Percentiles rank a stretch among this genome's conserved stretches.
Evolutionary conservation across 2,888 invertebrate species (phyloP).

Genomic region (Geotrupes spiniger): DNA sequence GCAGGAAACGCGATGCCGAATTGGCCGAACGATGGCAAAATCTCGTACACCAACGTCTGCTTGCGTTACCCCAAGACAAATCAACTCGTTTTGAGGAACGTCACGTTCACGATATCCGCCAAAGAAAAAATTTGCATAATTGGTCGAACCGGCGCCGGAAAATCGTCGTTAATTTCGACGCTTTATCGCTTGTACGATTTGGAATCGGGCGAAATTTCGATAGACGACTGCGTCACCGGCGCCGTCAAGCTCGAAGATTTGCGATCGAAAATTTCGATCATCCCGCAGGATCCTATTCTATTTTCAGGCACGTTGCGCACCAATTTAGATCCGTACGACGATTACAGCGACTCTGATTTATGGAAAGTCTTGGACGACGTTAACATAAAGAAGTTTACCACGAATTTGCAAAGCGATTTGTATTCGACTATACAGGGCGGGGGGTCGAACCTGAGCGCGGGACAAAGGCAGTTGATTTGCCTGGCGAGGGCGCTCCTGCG

Average conservation of each 20-base stretch:
- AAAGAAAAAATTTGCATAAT: slow-evolving; percentile 73
- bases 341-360: slow-evolving; percentile 69
- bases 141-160: slow-evolving; percentile 80
- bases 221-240: slow-evolving; percentile 73
- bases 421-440: slow-evolving; percentile 55
- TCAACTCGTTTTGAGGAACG: slow-evolving; percentile 68
- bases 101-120: slow-evolving; percentile 63
- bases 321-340: slow-evolving; percentile 83
- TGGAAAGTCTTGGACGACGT: slow-evolving; percentile 81
- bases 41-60: slow-evolving; percentile 64
- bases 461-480: slow-evolving; percentile 64
- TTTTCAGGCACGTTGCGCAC: slow-evolving; percentile 82
- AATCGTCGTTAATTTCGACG: slow-evolving; percentile 69
- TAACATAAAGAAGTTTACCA: slow-evolving; percentile 65
- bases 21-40: slow-evolving; percentile 71
- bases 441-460: slow-evolving; percentile 41
- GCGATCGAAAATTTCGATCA: slow-evolving; percentile 73
- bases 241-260: slow-evolving; percentile 69
- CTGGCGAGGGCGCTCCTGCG: slow-evolving; percentile 60
- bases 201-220: slow-evolving; percentile 68
- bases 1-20: slow-evolving; percentile 54
- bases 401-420: slow-evolving; percentile 54
- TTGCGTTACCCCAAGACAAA: slow-evolving; percentile 70
- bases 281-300: slow-evolving; percentile 80
- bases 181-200: slow-evolving; percentile 75